Evolutionary conservation across 2,797 vertebrate genomes (phyloP).

Genomic region (Thripadectes ignobilis): DNA sequence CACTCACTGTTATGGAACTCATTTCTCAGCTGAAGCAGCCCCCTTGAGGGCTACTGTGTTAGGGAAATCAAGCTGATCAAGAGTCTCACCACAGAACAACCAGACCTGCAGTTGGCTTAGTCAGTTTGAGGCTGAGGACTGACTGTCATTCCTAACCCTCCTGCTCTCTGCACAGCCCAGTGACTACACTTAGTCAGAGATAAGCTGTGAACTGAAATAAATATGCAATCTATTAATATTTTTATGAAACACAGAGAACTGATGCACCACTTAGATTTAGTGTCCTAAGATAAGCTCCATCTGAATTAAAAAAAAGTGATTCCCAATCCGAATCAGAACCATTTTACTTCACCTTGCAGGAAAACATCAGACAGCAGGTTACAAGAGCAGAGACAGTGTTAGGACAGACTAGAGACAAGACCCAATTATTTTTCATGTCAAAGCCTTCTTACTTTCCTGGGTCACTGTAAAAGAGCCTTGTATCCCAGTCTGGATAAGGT

Average conservation of each 20-base stretch:
- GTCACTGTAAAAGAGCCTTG: neutral
- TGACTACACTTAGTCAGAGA: neutral
- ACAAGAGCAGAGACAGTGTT: neutral
- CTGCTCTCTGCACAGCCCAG: neutral
- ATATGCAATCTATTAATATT: neutral
- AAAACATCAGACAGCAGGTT: neutral
- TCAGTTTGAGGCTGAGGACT: neutral
- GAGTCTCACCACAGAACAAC: neutral
- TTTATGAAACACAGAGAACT: neutral
- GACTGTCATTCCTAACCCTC: neutral
- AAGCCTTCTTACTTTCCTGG: neutral
- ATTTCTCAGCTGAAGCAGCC: neutral
- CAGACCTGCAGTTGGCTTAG: neutral
- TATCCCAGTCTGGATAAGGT: too few species aligned
- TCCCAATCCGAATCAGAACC: neutral
- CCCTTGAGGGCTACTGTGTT: neutral
- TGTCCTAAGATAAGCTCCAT: neutral
- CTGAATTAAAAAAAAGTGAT: neutral
- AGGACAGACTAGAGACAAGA: neutral
- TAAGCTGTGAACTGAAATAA: neutral
- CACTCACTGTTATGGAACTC: fast-evolving
- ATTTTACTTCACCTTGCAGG: neutral
- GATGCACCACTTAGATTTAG: neutral
- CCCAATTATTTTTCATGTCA: neutral
- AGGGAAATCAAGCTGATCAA: neutral